These are phyloP conservation scores for Mus pahari DNA, from an alignment of 2,113 vertebrate genomes.

Conservation along the genomic window DNA sequence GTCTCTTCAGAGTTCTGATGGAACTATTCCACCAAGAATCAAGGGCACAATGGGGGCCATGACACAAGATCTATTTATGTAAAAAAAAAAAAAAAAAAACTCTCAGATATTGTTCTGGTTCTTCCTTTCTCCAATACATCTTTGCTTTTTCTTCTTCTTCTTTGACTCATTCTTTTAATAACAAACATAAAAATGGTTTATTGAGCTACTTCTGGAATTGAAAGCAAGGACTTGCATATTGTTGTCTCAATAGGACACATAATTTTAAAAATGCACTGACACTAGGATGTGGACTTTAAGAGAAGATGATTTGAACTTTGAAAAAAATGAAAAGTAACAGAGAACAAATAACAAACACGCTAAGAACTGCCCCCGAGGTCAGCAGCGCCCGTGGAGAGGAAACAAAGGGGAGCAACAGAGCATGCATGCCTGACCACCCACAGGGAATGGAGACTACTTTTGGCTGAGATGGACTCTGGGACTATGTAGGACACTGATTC, in stretches of 20 bases:
- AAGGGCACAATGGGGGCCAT: neutral
- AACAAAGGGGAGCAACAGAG: neutral
- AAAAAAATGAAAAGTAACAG: neutral
- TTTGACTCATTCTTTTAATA: neutral
- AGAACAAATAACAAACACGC: neutral
- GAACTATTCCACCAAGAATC: neutral
- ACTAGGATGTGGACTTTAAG: neutral
- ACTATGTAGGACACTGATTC: constrained; percentile 46
- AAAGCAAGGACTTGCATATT: constrained; percentile 37
- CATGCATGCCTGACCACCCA: neutral
- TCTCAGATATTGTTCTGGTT: neutral
- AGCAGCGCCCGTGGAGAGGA: neutral
- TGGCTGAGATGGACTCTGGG: neutral
- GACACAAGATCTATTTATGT: neutral
- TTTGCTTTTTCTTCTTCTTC: neutral
- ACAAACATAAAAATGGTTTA: neutral
- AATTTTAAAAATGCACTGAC: neutral
- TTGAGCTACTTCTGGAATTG: neutral
- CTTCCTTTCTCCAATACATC: neutral
- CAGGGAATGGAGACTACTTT: constrained; percentile 24
- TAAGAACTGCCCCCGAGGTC: neutral
- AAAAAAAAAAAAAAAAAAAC: too few relatives aligned
- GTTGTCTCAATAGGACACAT: neutral
- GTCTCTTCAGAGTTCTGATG: neutral
- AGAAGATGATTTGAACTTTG: neutral